phyloP scores from a whole-genome alignment of 1,140 invertebrate species.

The Oscheius sp. region DNA sequence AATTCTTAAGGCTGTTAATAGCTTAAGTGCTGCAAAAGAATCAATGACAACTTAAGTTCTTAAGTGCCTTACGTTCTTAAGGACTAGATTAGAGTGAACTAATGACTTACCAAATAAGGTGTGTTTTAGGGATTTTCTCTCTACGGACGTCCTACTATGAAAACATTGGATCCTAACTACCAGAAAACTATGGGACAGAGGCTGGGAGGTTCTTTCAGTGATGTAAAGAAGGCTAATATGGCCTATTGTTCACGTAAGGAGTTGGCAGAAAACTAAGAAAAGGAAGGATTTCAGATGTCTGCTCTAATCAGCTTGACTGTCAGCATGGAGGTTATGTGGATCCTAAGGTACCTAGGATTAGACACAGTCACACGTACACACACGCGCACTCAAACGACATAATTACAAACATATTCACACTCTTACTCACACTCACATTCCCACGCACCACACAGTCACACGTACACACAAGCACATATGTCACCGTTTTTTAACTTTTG shows the following conservation, averaged over 20 bases:
- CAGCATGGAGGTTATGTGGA: slow-evolving; percentile 33
- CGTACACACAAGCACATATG: no score
- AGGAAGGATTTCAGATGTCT: slow-evolving; percentile 1
- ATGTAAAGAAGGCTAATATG: slow-evolving; percentile 31
- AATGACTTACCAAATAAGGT: background rate
- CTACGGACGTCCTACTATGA: slow-evolving; percentile 16
- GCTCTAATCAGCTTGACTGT: slow-evolving; percentile 4
- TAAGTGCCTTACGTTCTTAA: no score
- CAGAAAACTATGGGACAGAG: slow-evolving; percentile 34
- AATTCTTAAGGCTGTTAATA: no score
- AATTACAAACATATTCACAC: no score
- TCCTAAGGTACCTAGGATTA: slow-evolving; percentile 28
- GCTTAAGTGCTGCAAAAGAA: no score
- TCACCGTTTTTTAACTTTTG: no score
- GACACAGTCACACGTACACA: no score
- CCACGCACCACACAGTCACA: no score
- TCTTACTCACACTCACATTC: no score
- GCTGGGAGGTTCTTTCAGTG: slow-evolving; percentile 24
- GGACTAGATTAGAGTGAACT: no score
- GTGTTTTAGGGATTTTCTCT: slow-evolving; percentile 10
- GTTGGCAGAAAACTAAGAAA: background rate
- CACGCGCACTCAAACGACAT: no score
- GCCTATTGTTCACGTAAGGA: slow-evolving; percentile 33
- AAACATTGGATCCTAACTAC: slow-evolving; percentile 22
- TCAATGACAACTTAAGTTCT: no score